These are phyloP conservation scores for Loris lydekkerianus DNA, from an alignment of 2,797 vertebrate species.

Conservation along the genomic window DNA sequence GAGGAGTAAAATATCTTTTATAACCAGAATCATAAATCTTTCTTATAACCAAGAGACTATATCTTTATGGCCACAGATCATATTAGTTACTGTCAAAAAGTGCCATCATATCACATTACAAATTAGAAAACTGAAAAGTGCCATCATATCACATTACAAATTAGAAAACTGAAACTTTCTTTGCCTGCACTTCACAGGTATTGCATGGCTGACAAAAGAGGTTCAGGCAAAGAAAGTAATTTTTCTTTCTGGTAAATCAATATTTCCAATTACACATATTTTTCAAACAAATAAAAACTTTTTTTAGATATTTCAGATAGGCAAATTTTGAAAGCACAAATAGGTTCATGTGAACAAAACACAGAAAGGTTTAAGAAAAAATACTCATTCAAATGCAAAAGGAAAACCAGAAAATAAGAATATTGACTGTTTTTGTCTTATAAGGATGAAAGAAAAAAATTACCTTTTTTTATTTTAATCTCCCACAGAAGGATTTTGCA, in stretches of 20 bases:
- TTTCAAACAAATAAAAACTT: constrained; percentile 60
- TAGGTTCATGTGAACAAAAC: constrained; percentile 28
- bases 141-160: constrained; percentile 81
- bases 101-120: constrained; percentile 79
- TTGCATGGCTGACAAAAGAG: constrained; percentile 69
- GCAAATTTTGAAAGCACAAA: not conserved
- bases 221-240: constrained; percentile 67
- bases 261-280: constrained; percentile 57
- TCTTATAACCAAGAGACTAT: constrained; percentile 75
- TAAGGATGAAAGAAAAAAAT: not conserved
- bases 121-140: constrained; percentile 82
- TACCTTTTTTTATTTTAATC: not conserved
- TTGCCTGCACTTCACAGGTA: not conserved
- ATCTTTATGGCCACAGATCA: constrained; percentile 82
- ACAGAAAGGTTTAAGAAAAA: constrained; percentile 1
- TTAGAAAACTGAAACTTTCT: constrained; percentile 72
- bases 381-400: not conserved
- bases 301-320: not conserved
- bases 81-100: constrained; percentile 82
- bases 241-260: constrained; percentile 69
- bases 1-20: constrained; percentile 86
- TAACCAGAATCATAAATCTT: constrained; percentile 84
- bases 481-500: not conserved
- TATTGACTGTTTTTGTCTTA: not conserved
- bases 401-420: not conserved